phyloP scores from a whole-genome alignment of 2,888 invertebrate genomes.

The Pachydiplax longipennis region DNA sequence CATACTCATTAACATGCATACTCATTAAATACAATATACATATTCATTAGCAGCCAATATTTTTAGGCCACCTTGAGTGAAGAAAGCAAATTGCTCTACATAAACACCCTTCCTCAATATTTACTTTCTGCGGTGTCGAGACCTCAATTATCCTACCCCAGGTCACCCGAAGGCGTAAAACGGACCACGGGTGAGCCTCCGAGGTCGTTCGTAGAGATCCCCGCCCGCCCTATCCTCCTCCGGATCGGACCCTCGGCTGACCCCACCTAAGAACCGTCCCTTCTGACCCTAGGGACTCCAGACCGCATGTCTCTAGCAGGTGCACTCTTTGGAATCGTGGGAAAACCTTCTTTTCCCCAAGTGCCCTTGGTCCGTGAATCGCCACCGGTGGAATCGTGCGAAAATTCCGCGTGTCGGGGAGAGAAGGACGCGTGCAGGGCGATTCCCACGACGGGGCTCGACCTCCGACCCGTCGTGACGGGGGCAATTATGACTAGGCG shows the following conservation, averaged over 20 bases:
- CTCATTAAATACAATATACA: too few species aligned
- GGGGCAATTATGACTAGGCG: background rate
- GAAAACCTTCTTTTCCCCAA: background rate
- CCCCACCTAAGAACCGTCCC: background rate
- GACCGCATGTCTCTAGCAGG: background rate
- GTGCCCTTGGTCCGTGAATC: background rate
- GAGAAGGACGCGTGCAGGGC: background rate
- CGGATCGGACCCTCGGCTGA: background rate
- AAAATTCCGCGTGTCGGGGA: background rate
- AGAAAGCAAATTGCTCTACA: too few species aligned
- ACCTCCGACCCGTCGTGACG: background rate
- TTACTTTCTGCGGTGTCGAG: too few species aligned
- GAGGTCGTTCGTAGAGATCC: background rate
- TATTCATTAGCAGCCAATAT: too few species aligned
- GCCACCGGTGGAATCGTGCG: too few species aligned
- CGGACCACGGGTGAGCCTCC: background rate
- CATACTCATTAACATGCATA: too few species aligned
- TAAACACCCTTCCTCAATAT: too few species aligned
- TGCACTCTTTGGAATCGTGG: background rate
- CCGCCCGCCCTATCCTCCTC: background rate
- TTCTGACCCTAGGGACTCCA: background rate
- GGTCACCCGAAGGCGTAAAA: background rate
- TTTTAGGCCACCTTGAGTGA: too few species aligned
- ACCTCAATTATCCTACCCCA: too few species aligned
- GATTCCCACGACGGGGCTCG: background rate